Percentiles rank a stretch among this genome's conserved stretches.
phyloP scores from a whole-genome alignment of 2,888 invertebrate genomes.

The Agonopterix alstromeriana region DNA sequence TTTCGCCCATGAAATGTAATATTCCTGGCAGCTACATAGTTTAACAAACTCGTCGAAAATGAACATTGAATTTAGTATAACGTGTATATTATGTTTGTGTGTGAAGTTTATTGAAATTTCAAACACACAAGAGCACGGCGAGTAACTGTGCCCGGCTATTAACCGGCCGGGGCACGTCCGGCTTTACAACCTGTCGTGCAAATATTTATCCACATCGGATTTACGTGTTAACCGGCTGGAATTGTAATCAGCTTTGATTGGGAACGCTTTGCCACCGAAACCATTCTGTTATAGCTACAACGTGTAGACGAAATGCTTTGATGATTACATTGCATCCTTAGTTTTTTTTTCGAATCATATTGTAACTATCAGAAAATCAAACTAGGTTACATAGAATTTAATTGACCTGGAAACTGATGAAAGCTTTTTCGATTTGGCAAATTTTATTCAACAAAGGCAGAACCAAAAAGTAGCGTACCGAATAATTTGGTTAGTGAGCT shows the following conservation, averaged over 20 bases:
- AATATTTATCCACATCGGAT: conserved; percentile 72
- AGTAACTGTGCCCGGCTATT: conserved; percentile 60
- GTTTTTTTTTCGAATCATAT: too few species aligned
- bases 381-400: not conserved
- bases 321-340: not conserved
- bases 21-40: not conserved
- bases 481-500: conserved; percentile 23
- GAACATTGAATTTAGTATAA: conserved; percentile 1
- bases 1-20: not conserved
- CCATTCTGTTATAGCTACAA: not conserved
- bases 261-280: conserved; percentile 5
- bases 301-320: not conserved
- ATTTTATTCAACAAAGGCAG: too few species aligned
- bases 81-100: conserved; percentile 10
- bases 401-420: too few species aligned
- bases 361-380: not conserved
- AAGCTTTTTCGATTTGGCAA: too few species aligned
- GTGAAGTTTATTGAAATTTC: conserved; percentile 37
- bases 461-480: conserved; percentile 9
- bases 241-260: conserved; percentile 48
- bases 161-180: conserved; percentile 55
- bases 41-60: not conserved
- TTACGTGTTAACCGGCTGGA: conserved; percentile 64
- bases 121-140: conserved; percentile 35
- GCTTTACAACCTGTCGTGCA: conserved; percentile 68